phyloP scores from a whole-genome alignment of 2,113 vertebrate genomes.

The Chlorocebus sabaeus region DNA sequence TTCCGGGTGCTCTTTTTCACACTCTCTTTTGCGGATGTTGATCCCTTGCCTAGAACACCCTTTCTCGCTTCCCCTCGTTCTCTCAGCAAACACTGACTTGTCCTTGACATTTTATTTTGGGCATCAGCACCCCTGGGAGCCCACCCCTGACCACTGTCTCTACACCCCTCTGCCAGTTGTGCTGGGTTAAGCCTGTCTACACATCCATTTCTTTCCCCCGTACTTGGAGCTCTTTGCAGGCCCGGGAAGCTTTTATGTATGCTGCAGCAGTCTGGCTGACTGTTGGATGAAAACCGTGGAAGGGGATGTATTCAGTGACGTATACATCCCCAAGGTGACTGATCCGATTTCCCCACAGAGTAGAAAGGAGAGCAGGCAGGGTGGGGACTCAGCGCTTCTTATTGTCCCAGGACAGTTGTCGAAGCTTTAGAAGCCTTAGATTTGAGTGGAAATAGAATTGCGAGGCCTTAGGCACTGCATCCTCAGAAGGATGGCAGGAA shows the following conservation, averaged over 20 bases:
- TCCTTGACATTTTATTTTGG: not conserved
- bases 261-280: not conserved
- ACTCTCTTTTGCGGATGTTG: rapidly evolving
- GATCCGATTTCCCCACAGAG: rapidly evolving
- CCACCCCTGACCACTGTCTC: not conserved
- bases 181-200: not conserved
- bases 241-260: not conserved
- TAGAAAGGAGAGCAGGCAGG: not conserved
- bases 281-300: not conserved
- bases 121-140: not conserved
- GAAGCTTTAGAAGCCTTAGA: not conserved
- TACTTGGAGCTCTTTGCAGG: not conserved
- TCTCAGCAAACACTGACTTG: not conserved
- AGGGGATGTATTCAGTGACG: not conserved
- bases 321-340: not conserved
- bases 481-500: not conserved
- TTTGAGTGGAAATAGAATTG: too few species aligned
- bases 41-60: not conserved
- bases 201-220: not conserved
- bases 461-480: not conserved
- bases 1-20: not conserved
- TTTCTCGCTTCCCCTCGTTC: not conserved
- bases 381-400: not conserved
- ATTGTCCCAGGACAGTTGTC: not conserved
- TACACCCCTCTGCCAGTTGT: not conserved